Evolutionary conservation across 2,888 invertebrate genomes (phyloP).

Genomic region (Gandaritis pyraliata): DNA sequence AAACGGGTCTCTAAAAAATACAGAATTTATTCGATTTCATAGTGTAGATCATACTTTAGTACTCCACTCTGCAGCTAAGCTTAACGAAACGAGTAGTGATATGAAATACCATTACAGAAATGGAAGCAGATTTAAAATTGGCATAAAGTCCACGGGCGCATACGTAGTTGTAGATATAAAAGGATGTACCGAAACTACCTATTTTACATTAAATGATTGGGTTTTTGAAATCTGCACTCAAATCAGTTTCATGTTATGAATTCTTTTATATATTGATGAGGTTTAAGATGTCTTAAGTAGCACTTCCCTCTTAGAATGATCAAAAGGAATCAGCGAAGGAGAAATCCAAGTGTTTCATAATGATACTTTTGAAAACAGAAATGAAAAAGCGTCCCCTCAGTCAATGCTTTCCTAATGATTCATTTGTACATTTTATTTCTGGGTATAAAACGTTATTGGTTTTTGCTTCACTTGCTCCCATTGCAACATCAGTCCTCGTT

Average conservation of each 20-base stretch:
- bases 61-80: constrained; percentile 22
- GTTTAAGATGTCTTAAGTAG: no score
- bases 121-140: constrained; percentile 39
- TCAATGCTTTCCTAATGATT: no score
- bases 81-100: constrained; percentile 29
- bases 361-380: neutral
- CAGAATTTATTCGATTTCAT: constrained; percentile 5
- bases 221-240: constrained; percentile 5
- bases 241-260: neutral
- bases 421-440: no score
- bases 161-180: neutral
- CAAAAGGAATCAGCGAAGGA: no score
- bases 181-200: constrained; percentile 8
- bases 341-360: neutral
- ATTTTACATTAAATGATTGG: constrained; percentile 15
- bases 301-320: no score
- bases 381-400: no score
- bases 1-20: neutral
- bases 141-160: constrained; percentile 11
- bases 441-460: no score
- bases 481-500: no score
- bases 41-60: constrained; percentile 17
- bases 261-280: neutral
- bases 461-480: no score
- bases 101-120: constrained; percentile 40